Evolutionary conservation across 2,113 vertebrate genomes (phyloP).

Genomic region (Zapus hudsonius): DNA sequence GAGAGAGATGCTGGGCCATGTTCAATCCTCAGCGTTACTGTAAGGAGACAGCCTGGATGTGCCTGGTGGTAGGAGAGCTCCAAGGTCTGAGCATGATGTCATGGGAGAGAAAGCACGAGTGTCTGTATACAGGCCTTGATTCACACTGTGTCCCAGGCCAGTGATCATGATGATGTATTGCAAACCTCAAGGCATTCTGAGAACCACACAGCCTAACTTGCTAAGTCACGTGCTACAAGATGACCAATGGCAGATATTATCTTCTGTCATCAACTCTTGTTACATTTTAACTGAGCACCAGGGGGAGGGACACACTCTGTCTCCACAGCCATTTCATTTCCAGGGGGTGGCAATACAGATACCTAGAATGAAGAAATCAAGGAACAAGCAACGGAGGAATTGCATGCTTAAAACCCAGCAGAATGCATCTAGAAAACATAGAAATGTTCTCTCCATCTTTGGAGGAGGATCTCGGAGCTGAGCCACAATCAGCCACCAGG

Average conservation of each 20-base stretch:
- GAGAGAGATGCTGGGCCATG: fast-evolving
- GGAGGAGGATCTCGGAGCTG: neutral
- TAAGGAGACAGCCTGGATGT: fast-evolving
- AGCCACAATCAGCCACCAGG: neutral
- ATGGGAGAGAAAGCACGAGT: no score
- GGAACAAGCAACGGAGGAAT: neutral
- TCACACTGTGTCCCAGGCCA: fast-evolving
- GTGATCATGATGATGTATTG: fast-evolving
- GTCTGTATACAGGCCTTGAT: fast-evolving
- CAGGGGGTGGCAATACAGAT: neutral
- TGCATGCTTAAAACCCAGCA: neutral
- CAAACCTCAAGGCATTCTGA: neutral
- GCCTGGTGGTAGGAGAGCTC: neutral
- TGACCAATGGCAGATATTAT: neutral
- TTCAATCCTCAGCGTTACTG: neutral
- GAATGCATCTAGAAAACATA: neutral
- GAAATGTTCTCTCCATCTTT: neutral
- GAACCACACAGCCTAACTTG: neutral
- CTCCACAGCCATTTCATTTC: neutral
- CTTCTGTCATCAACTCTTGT: neutral
- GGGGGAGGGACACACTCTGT: neutral
- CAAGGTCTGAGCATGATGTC: neutral
- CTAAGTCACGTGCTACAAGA: neutral
- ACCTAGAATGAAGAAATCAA: neutral
- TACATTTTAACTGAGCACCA: fast-evolving